Evolutionary conservation across 2,888 invertebrate genomes (phyloP), one percentile per base, ranked within the genome.

Genomic region (Apotomis turbidana): DNA sequence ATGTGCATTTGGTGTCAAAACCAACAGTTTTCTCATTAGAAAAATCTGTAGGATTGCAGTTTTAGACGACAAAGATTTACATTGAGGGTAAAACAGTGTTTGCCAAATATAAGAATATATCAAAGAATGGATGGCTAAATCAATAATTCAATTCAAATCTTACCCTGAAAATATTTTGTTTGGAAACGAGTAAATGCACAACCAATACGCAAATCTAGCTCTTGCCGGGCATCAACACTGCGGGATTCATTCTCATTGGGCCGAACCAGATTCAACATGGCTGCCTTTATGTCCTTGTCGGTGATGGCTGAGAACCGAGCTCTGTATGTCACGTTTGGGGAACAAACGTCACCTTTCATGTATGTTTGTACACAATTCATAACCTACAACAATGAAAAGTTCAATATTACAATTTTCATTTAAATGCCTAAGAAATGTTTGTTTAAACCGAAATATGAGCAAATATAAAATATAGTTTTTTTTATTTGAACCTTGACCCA

Each of bases 181-280:
- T 99, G 99, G 85, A 97, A 99, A 68, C 99, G 95, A 0, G 99
- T 99, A 87, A 99, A 99, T 49, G 99, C 99, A 90, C 99, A 99
- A 15, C 99, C 99, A 85, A 99, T 99, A 75, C 99, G 94, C 70
- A 99, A 91, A 94, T 99, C 99, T 6, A 99, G 90, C 89, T 99
- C 99, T 87, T 99, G 99, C 4, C 99, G 94, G 0, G 99, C 99
- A 89, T 98, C 98, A 0, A 99, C 99, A 82, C 99, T 98, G 78
- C 96, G 95, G 0, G 99, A 97, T 88, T 99, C 98, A 89, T 99
- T 99, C 89, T 98, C 97, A 90, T 99, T 99, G 0, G 99, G 99
- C 79, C 95, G 94, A 0, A 95, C 96, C 36, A 99, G 94, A 83
- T 95, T 96, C 68, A 95, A 94, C 96, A 99, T 97, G 0, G 99